phyloP scores from a whole-genome alignment of 2,113 vertebrate genomes.

The Pseudopodoces humilis region DNA sequence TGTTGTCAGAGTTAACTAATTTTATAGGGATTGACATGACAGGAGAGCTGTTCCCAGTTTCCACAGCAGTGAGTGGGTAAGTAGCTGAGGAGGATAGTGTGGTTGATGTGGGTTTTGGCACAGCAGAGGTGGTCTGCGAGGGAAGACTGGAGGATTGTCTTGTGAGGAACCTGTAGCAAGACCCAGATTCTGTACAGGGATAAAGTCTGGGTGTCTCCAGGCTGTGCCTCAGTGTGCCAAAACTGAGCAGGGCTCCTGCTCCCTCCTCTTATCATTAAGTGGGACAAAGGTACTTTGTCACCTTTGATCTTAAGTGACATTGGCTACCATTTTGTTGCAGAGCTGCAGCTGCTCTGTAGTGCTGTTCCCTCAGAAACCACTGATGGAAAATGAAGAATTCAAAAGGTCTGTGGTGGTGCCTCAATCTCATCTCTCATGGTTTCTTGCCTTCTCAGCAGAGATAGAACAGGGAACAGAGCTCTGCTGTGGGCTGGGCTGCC shows the following conservation, averaged over 20 bases:
- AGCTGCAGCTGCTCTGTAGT: background rate
- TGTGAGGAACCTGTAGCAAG: background rate
- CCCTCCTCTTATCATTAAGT: background rate
- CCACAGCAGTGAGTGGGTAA: background rate
- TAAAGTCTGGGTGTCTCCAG: background rate
- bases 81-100: background rate
- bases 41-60: background rate
- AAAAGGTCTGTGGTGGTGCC: background rate
- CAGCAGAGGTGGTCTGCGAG: background rate
- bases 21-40: background rate
- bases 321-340: background rate
- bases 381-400: background rate
- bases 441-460: background rate
- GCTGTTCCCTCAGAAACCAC: background rate
- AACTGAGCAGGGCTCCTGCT: background rate
- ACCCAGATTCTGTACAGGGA: background rate
- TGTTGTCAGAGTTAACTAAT: background rate
- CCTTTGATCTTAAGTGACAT: background rate
- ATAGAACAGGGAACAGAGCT: background rate
- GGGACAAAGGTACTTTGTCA: background rate
- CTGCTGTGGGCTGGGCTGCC: background rate
- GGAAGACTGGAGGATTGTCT: background rate
- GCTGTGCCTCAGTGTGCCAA: fast-evolving
- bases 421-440: background rate
- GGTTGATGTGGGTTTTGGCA: background rate